Evolutionary conservation across 2,113 vertebrate genomes (phyloP).

Genomic region (Mirza zaza): DNA sequence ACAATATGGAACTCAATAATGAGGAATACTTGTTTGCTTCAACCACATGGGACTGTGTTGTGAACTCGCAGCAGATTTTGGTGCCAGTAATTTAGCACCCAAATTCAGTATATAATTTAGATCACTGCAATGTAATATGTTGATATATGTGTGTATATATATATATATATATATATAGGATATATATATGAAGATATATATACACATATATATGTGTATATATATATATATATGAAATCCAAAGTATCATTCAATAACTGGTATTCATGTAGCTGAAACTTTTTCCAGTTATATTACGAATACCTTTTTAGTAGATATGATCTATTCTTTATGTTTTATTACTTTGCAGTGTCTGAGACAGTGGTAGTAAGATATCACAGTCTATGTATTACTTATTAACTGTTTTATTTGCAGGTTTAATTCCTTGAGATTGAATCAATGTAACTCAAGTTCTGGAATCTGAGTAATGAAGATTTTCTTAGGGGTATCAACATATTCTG

Average conservation of each 20-base stretch:
- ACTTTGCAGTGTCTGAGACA: neutral
- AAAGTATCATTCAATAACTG: constrained; percentile 14
- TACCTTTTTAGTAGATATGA: neutral
- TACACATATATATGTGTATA: neutral
- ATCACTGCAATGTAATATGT: neutral
- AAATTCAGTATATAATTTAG: constrained; percentile 11
- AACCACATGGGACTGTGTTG: constrained; percentile 90
- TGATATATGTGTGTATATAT: neutral
- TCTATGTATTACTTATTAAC: constrained; percentile 43
- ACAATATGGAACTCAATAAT: constrained; percentile 85
- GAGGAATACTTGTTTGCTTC: constrained; percentile 91
- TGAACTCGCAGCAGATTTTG: constrained; percentile 86
- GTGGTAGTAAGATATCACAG: neutral
- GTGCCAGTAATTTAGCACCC: neutral
- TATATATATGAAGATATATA: neutral
- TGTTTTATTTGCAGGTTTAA: constrained; percentile 15
- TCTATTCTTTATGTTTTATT: neutral
- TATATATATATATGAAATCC: neutral
- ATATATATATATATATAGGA: neutral
- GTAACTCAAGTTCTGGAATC: constrained; percentile 64
- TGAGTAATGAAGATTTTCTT: constrained; percentile 82
- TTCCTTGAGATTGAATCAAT: neutral
- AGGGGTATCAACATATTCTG: constrained; percentile 83
- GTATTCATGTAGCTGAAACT: neutral
- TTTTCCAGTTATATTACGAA: constrained; percentile 5